These are phyloP conservation scores for Gastracanthus pulcherrimus DNA, from an alignment of 2,888 invertebrate species.

Conservation along the genomic window DNA sequence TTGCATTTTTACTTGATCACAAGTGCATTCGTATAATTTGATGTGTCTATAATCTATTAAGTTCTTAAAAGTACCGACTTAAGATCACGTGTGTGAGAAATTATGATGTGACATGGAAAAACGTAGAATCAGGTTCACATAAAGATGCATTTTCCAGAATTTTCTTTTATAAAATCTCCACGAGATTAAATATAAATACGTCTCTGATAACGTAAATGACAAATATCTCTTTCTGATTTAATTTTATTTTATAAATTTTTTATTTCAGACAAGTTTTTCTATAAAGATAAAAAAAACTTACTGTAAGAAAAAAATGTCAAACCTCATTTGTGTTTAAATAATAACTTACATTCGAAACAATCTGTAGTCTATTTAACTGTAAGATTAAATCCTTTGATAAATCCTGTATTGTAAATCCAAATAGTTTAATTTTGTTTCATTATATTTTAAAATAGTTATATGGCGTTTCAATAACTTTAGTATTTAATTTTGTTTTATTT, in stretches of 20 bases:
- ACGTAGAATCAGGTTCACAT: background rate
- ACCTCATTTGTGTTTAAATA: slow-evolving; percentile 49
- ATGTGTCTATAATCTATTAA: slow-evolving; percentile 14
- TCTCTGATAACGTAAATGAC: background rate
- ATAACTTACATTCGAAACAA: slow-evolving; percentile 45
- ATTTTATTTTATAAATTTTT: slow-evolving; percentile 17
- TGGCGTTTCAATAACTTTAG: no score
- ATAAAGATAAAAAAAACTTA: slow-evolving; percentile 14
- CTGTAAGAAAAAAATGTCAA: slow-evolving; percentile 37
- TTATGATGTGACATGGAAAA: slow-evolving; percentile 23
- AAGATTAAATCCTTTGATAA: background rate
- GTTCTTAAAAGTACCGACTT: slow-evolving; percentile 28
- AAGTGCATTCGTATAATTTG: background rate
- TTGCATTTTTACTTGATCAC: slow-evolving; percentile 24
- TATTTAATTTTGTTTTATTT: no score
- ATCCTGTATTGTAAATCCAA: slow-evolving; percentile 4
- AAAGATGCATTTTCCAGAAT: slow-evolving; percentile 28
- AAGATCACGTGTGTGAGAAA: slow-evolving; percentile 16
- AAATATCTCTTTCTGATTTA: background rate
- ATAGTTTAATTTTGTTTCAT: background rate
- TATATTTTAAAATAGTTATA: no score
- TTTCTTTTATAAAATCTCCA: slow-evolving; percentile 6
- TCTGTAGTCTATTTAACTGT: background rate
- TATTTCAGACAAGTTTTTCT: slow-evolving; percentile 11
- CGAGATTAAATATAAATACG: background rate